These are phyloP conservation scores for Eupsilia transversa DNA, from an alignment of 2,888 invertebrate species.

Conservation along the genomic window DNA sequence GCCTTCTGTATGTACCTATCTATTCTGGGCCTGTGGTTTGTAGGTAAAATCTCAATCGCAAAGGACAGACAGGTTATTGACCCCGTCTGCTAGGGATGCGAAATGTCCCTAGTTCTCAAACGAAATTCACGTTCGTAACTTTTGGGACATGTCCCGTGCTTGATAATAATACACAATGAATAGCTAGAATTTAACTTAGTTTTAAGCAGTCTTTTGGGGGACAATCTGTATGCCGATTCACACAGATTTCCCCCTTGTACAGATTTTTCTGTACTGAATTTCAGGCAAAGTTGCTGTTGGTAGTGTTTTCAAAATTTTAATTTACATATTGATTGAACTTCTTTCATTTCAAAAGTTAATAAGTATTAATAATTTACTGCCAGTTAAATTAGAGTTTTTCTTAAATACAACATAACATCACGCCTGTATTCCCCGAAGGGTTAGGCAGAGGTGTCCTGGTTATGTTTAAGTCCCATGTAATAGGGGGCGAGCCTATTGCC, in stretches of 20 bases:
- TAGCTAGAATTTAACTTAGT: constrained; percentile 4
- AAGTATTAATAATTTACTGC: too few relatives aligned
- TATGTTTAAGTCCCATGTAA: too few relatives aligned
- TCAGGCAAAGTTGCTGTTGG: too few relatives aligned
- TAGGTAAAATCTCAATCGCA: constrained; percentile 41
- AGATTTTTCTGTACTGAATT: not conserved
- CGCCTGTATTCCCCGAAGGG: too few relatives aligned
- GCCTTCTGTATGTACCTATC: constrained; percentile 1
- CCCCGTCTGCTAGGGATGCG: constrained; percentile 44
- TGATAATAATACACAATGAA: not conserved
- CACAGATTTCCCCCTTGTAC: too few relatives aligned
- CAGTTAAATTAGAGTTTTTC: not conserved
- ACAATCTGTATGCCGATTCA: not conserved
- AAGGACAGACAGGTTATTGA: constrained; percentile 59
- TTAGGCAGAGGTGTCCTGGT: too few relatives aligned
- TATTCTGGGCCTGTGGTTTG: constrained; percentile 27
- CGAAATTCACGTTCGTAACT: constrained; percentile 1
- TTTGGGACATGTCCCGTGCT: not conserved
- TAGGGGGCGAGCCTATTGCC: too few relatives aligned
- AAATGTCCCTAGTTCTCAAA: constrained; percentile 2
- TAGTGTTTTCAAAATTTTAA: too few relatives aligned
- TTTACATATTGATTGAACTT: too few relatives aligned
- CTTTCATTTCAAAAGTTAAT: too few relatives aligned
- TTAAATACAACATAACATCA: too few relatives aligned
- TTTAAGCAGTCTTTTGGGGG: not conserved